phyloP scores from a whole-genome alignment of 1,140 invertebrate species.

The Drosophila nikananu region DNA sequence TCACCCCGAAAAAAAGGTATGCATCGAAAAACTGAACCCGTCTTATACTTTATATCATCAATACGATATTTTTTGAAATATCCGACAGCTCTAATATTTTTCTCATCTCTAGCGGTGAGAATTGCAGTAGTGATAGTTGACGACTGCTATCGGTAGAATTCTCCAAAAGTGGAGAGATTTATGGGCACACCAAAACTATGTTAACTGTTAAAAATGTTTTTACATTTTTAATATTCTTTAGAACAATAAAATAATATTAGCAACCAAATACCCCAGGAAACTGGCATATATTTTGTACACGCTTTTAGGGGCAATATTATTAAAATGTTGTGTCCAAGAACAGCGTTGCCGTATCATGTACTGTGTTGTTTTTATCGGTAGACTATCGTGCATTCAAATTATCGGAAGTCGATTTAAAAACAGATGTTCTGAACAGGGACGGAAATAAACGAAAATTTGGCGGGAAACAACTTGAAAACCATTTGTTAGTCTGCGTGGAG shows the following conservation, averaged over 20 bases:
- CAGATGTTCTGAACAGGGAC: background rate
- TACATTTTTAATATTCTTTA: background rate
- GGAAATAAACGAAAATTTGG: too few relatives aligned
- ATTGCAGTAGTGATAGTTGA: background rate
- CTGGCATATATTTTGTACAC: background rate
- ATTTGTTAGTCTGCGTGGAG: too few relatives aligned
- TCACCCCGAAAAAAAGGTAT: too few relatives aligned
- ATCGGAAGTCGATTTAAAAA: too few relatives aligned
- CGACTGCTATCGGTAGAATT: background rate
- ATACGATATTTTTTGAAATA: too few relatives aligned
- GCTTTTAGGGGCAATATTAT: background rate
- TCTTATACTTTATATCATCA: too few relatives aligned
- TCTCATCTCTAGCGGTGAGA: background rate
- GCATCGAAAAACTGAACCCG: too few relatives aligned
- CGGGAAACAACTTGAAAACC: too few relatives aligned
- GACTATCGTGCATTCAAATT: background rate
- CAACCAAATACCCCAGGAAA: background rate
- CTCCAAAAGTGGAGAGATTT: conserved; percentile 8
- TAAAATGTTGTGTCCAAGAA: background rate
- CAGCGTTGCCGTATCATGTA: background rate
- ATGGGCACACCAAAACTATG: background rate
- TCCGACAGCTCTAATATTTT: background rate
- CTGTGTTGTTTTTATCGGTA: background rate
- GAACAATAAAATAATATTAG: background rate
- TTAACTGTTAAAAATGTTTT: background rate